Base-by-base conservation (phyloP, 2,888 invertebrate genomes). In the Augochlorella aurata region DNA sequence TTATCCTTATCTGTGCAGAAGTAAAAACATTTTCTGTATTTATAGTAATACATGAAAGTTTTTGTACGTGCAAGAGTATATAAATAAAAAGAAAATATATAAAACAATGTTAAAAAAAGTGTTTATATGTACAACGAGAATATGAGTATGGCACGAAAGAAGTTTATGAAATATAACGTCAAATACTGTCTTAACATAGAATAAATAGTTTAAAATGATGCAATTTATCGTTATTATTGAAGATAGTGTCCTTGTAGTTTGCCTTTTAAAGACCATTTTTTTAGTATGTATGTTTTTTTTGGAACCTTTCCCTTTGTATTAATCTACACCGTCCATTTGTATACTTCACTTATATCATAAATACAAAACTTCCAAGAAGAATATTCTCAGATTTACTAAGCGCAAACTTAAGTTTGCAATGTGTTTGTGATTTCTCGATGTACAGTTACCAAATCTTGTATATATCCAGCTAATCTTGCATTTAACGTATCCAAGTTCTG, bases 401-500 rank as follows among this genome's bases (percentile, higher is more conserved):
- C 61, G 81, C 83, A 84, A 88, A 87, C 89, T 96, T 96, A 96
- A 95, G 97, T 96, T 93, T 96, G 96, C 94, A 97, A 92, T 80
- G 97, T 97, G n/a, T 96, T 96, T 91, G 96, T 96, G 90, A 97
- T 96, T 95, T 97, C 97, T 94, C 96, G 96, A 94, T 97, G 97
- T 94, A 97, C 96, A 86, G 96, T 96, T 86, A 96, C 96, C 94
- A 97, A 94, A 93, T 97, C 97, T 91, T 97, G 97, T 82, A 97
- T 96, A 91, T 97, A 96, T 79, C 96, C 94, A 74, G 97, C 97
- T 90, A 98, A 95, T 94, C 98, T 97, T 89, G 97, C 96, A 94
- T 97, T 98, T 88, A 97, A 94, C 54, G 97, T 97, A 90, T 97
- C 96, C 88, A 97, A 94, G 85, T 97, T 96, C 91, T 97, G 96